Evolutionary conservation across 2,113 vertebrate species (phyloP), one percentile per base, ranked within the genome.

Genomic region (Channa argus): DNA sequence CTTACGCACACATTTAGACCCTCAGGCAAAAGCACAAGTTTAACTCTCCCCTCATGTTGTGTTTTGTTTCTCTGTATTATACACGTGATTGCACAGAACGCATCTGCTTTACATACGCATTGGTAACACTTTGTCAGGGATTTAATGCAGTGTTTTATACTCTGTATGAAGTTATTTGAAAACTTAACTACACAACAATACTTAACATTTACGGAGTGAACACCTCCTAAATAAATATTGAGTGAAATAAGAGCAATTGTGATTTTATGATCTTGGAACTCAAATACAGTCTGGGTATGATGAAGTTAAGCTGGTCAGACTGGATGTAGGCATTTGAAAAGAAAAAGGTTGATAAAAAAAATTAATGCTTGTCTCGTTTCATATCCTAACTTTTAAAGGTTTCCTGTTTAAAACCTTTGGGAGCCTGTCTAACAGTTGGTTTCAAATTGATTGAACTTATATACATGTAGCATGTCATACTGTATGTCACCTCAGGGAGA

Each of bases 71-170:
- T 15, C 9, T 71, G 24, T 52, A 47, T 36, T 47, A 45, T 24
- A 50, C 3, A 5, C 72, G 6, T 52, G 13, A 49, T 33, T 74
- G 69, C 58, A 79, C 53, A 69, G 7, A 74, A 78, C 77, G 44
- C 37, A 33, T 66, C 38, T 45, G 3, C 13, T 52, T 65, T 8
- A 60, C 6, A 14, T 45, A n/a, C 11, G 37, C 51, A 52, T 47
- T 41, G 36, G 8, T 4, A 46, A 38, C 53, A 50, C 63, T 74
- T 65, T 47, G 43, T 6, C 4, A 14, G 0, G 5, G 39, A 41
- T 54, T 70, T 39, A 52, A 10, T 53, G 33, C 46, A 39, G 12
- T 38, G 1, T 72, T 77, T 68, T 9, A 63, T 51, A 39, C 41
- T 45, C 6, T 53, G n/a, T 66, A 55, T 68, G n/a, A 41, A 39